Base-by-base conservation (phyloP, 2,888 invertebrate genomes). In the Melipona beecheii region DNA sequence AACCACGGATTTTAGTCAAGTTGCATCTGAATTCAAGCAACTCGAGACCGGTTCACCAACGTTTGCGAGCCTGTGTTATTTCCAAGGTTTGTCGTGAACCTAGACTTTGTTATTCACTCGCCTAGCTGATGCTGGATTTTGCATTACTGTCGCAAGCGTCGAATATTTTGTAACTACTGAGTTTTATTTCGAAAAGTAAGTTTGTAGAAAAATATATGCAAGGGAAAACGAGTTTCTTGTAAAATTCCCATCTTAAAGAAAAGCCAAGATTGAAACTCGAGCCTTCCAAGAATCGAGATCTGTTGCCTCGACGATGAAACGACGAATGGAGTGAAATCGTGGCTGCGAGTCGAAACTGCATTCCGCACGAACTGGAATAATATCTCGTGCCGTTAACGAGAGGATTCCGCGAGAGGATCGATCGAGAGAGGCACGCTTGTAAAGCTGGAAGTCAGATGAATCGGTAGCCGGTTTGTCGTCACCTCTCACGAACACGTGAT, bases 401-500 rank as follows among this genome's bases (percentile, higher is more conserved):
- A 43, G 9, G n/a, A 13, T n/a, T 17, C 36, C 15, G 49, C 13
- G 58, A 9, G 17, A 49, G 21, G 13, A 43, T 65, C 43, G 43
- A 65, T 65, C n/a, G n/a, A 9, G 3, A 15, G 27, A 43, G 2
- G 36, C 36, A 36, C 15, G 56, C 1, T 31, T 5, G n/a, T 24
- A 15, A 15, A 13, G n/a, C n/a, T n/a, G 5, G 15, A 21, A 5
- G 31, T 4, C 31, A 31, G 64, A 31, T 36, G 21, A 64, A 64
- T 71, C 56, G 49, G 49, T 24, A n/a, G 56, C n/a, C 56, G 56
- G 5, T 56, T 43, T 5, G 56, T 58, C 56, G 56, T 50, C 19
- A 13, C 2, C 11, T 54, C 21, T 50, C 19, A 13, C 49, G 24
- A 21, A 52, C 87, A 85, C 87, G 86, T 81, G 88, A 77, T 78